A percentile compares a stretch with the other conserved stretches of the same genome.
Conservation (phyloP, 2,113 vertebrate species). For the Phalacrocorax carbo region DNA sequence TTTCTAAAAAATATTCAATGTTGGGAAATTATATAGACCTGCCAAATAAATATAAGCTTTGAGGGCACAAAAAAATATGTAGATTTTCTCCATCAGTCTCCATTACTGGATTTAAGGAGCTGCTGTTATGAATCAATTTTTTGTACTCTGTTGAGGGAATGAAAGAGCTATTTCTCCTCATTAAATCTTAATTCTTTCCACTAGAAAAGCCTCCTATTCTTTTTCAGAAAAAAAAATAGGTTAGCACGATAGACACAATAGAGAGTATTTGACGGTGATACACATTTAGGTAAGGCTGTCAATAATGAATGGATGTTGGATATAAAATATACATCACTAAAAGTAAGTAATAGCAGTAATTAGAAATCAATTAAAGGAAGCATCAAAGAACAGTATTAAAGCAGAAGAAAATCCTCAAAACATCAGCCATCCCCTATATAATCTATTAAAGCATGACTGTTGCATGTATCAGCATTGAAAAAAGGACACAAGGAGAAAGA, state of each 20-base stretch:
- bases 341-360: not conserved
- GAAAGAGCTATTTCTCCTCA: not conserved
- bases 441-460: not conserved
- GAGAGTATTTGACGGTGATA: not conserved
- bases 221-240: not conserved
- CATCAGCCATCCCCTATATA: not conserved
- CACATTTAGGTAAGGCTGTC: not conserved
- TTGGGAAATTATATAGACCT: not conserved
- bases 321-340: not conserved
- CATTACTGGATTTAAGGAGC: not conserved
- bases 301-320: not conserved
- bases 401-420: not conserved
- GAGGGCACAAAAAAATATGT: not conserved
- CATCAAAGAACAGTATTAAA: not conserved
- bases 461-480: not conserved
- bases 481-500: not conserved
- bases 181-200: not conserved
- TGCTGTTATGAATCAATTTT: not conserved
- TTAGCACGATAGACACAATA: not conserved
- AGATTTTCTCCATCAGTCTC: not conserved
- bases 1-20: not conserved
- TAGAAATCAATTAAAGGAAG: not conserved
- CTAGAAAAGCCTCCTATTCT: not conserved
- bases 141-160: not conserved
- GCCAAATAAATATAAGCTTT: not conserved